phyloP scores from a whole-genome alignment of 1,140 invertebrate genomes.

The Eriosoma lanigerum region DNA sequence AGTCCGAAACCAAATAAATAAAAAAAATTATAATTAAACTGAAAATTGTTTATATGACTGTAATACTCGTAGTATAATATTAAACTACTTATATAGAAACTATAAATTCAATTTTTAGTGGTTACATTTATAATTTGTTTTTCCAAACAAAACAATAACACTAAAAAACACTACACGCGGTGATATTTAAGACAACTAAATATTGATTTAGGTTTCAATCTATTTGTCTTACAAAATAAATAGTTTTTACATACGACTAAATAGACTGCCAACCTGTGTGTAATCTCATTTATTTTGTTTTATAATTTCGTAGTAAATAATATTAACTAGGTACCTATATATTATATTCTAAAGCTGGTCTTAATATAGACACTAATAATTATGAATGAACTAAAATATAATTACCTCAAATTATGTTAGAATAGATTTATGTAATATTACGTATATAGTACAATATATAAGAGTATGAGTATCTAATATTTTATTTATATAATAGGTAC shows the following conservation, averaged over 20 bases:
- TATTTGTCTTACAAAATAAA: conserved; percentile 49
- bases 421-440: not conserved
- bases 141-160: not conserved
- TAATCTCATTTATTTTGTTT: not conserved
- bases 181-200: conserved; percentile 20
- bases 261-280: conserved; percentile 23
- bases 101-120: not conserved
- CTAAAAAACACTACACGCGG: conserved; percentile 14
- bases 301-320: not conserved
- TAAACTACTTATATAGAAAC: not conserved
- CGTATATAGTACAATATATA: not conserved
- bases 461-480: not conserved
- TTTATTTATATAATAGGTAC: not conserved
- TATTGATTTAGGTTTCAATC: conserved; percentile 36
- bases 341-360: too few relatives aligned
- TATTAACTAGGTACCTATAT: not conserved
- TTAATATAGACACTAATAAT: not conserved
- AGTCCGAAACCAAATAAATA: too few relatives aligned
- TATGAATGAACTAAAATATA: conserved; percentile 14
- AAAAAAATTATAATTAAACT: too few relatives aligned
- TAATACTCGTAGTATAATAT: not conserved
- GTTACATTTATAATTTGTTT: conserved; percentile 16
- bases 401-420: too few relatives aligned
- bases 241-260: conserved; percentile 46
- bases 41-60: too few relatives aligned